Evolutionary conservation across 2,888 invertebrate genomes (phyloP), one percentile per base, ranked within the genome.

Genomic region (Leucophenga maculata): DNA sequence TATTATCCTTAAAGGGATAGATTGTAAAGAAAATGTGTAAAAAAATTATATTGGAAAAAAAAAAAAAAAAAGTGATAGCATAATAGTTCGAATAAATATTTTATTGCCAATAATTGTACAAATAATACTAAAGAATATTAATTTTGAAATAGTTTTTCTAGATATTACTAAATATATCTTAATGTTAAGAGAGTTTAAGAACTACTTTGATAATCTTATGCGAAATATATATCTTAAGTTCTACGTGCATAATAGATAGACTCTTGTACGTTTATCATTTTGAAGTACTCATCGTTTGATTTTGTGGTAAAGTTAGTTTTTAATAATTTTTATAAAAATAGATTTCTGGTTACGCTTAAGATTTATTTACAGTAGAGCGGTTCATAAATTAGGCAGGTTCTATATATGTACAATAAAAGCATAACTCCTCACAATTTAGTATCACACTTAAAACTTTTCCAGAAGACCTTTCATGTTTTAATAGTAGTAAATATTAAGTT

Each of bases 381-480:
- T 39, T 39, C 8, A 11, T 14, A 26, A 55, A 20, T 55, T 8
- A 55, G 26, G 26, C 0, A 60, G 8, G 9, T 60, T 39, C n/a
- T n/a, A 26, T 59, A 59, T 59, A 60, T 39, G 8, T 39, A 60
- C 60, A 60, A 11, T 32, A 6, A 9, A 39, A 39, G 6, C 18
- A 65, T 18, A 65, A 11, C 50, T 31, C 48, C 22, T 50, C 20
- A 76, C 76, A 71, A 77, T 60, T 85, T 82, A 85, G 83, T 81
- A 80, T 83, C 84, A 82, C 83, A 85, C 79, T 67, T 80, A 76
- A 75, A 76, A 77, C 82, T 73, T 66, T 72, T 11, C 8, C 11
- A 39, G 39, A 39, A 39, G 69, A 44, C 66, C 66, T 74, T 62
- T n/a, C 65, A 39, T 26, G 39, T 31, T 46, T 55, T 67, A 52